phyloP scores from a whole-genome alignment of 2,113 vertebrate genomes.

The Brachyistius frenatus region DNA sequence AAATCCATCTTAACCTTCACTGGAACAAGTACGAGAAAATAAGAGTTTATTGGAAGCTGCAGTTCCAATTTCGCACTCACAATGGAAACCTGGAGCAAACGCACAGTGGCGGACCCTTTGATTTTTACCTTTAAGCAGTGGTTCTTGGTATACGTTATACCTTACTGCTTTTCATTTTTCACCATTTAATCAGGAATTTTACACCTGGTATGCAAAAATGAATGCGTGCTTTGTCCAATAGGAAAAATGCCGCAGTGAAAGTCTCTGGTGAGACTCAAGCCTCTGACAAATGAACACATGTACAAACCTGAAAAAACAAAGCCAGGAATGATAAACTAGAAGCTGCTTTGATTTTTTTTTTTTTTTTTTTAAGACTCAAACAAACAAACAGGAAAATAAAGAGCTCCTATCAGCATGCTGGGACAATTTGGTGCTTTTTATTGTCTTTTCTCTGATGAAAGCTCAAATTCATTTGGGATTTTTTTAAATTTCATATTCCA shows the following conservation, averaged over 20 bases:
- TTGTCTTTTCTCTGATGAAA: conserved; percentile 10
- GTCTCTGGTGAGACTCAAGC: not conserved
- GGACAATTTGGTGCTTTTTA: not conserved
- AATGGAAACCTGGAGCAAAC: not conserved
- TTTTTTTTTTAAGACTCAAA: too few species aligned
- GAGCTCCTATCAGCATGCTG: not conserved
- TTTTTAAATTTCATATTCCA: conserved; percentile 7
- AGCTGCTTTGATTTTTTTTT: not conserved
- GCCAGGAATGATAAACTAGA: not conserved
- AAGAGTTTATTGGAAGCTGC: too few species aligned
- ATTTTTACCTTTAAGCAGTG: not conserved
- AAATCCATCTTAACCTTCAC: conserved; percentile 31
- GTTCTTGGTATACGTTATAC: not conserved
- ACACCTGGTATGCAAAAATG: not conserved
- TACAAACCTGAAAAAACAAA: conserved; percentile 1
- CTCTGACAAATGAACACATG: conserved; percentile 12
- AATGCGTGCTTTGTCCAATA: not conserved
- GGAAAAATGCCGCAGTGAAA: not conserved
- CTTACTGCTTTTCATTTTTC: conserved; percentile 2
- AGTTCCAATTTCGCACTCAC: not conserved
- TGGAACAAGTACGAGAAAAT: not conserved
- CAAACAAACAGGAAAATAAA: conserved; percentile 19
- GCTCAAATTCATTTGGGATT: not conserved
- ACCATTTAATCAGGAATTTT: not conserved
- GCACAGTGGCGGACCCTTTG: not conserved